phyloP scores from a whole-genome alignment of 2,888 invertebrate genomes.

The Eupsilia transversa region DNA sequence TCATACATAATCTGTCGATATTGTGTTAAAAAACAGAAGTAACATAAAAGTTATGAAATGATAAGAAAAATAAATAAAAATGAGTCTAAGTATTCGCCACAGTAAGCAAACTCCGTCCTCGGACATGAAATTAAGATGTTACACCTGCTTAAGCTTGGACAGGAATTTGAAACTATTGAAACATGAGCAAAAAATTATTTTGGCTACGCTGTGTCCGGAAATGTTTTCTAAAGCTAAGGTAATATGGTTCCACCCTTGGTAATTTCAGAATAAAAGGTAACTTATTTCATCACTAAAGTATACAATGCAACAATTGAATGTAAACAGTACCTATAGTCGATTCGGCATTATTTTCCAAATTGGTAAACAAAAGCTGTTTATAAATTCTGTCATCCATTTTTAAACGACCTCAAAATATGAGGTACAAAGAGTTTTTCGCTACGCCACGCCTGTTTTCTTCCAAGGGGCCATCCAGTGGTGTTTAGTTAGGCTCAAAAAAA shows the following conservation, averaged over 20 bases:
- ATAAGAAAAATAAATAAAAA: conserved; percentile 22
- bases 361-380: conserved; percentile 12
- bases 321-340: conserved; percentile 2
- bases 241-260: background rate
- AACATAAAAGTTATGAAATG: background rate
- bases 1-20: background rate
- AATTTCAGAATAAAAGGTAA: background rate
- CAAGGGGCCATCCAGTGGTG: background rate
- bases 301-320: background rate
- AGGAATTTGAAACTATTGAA: conserved; percentile 23
- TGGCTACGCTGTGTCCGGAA: conserved; percentile 29
- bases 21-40: background rate
- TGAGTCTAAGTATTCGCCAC: conserved; percentile 15
- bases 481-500: background rate
- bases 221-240: conserved; percentile 26
- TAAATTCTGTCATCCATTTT: background rate
- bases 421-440: background rate
- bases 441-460: background rate
- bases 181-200: conserved; percentile 12
- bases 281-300: background rate
- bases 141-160: conserved; percentile 26
- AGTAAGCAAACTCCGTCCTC: background rate
- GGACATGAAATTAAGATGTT: conserved; percentile 25
- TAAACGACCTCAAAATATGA: background rate
- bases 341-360: conserved; percentile 9